Conservation (phyloP, 2,113 vertebrate species). For the Melanostigma gelatinosum region DNA sequence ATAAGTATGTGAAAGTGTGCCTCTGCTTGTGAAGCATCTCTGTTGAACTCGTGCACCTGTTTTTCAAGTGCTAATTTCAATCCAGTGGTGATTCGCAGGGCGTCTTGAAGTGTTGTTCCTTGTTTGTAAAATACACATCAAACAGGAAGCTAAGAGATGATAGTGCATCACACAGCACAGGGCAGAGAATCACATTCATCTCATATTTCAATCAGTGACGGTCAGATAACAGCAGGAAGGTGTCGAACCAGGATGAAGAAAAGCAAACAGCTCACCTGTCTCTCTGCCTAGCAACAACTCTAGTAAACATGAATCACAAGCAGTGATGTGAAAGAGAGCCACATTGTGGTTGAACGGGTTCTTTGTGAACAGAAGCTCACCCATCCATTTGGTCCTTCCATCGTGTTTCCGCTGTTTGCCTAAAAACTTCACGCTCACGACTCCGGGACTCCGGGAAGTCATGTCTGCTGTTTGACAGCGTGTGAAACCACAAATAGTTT, state of each 20-base stretch:
- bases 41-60: conserved; percentile 19
- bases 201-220: conserved; percentile 31
- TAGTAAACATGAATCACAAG: not conserved
- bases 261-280: conserved; percentile 1
- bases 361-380: not conserved
- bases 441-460: too few relatives aligned
- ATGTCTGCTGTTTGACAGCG: not conserved
- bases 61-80: conserved; percentile 46
- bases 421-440: not conserved
- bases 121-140: not conserved
- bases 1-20: not conserved
- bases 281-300: not conserved
- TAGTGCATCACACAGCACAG: not conserved
- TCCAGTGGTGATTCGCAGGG: conserved; percentile 31
- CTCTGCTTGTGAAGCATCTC: conserved; percentile 9
- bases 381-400: not conserved
- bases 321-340: not conserved
- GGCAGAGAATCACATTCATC: not conserved
- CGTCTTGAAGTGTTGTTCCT: not conserved
- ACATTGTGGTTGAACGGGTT: not conserved
- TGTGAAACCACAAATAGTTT: not conserved
- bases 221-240: conserved; percentile 20
- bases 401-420: not conserved
- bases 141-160: not conserved
- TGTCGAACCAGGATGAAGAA: not conserved